phyloP scores from a whole-genome alignment of 2,888 invertebrate species.

The Pammene fasciana region DNA sequence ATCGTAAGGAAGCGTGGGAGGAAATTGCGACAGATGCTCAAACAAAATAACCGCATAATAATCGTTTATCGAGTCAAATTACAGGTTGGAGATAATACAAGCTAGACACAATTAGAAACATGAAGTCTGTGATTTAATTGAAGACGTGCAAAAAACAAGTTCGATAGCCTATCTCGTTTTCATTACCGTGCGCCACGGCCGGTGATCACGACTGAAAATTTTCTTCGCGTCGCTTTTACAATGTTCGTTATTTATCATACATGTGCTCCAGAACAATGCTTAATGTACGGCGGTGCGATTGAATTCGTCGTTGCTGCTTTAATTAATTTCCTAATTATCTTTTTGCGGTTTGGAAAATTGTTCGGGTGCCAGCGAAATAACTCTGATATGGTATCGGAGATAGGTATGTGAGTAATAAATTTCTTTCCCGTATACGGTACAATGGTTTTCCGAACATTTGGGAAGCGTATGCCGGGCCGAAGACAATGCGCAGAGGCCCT shows the following conservation, averaged over 20 bases:
- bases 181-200: slow-evolving; percentile 62
- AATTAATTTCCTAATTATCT: slow-evolving; percentile 28
- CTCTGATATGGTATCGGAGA: background rate
- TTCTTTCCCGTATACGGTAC: background rate
- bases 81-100: slow-evolving; percentile 37
- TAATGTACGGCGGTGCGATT: slow-evolving; percentile 10
- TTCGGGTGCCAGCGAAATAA: background rate
- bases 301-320: slow-evolving; percentile 3
- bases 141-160: slow-evolving; percentile 51
- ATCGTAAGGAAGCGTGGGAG: slow-evolving; percentile 42
- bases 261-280: slow-evolving; percentile 33
- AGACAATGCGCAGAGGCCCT: too few relatives aligned
- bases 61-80: slow-evolving; percentile 40
- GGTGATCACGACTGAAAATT: slow-evolving; percentile 67
- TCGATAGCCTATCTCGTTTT: slow-evolving; percentile 78
- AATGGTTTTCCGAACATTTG: too few relatives aligned
- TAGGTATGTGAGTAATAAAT: background rate
- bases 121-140: slow-evolving; percentile 37
- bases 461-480: too few relatives aligned
- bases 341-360: slow-evolving; percentile 28
- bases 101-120: slow-evolving; percentile 40
- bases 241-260: slow-evolving; percentile 41
- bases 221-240: slow-evolving; percentile 55
- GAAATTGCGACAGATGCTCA: slow-evolving; percentile 41
- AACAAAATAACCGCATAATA: slow-evolving; percentile 38